A percentile compares a stretch with the other conserved stretches of the same genome.
Conservation (phyloP, 2,888 invertebrate species). For the Trichogramma evanescens region DNA sequence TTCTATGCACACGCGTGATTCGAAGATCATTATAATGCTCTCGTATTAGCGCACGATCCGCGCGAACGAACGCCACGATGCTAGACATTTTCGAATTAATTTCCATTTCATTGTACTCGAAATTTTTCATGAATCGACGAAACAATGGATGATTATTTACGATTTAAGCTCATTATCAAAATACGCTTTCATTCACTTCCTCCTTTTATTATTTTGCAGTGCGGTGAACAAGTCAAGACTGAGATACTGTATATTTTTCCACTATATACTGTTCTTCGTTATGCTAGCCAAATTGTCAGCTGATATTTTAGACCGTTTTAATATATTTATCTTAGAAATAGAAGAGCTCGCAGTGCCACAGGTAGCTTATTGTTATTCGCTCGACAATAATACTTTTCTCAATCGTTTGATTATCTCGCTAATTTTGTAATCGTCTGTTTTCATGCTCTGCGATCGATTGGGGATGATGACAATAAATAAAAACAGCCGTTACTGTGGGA, state of each 20-base stretch:
- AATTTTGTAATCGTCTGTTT: too few relatives aligned
- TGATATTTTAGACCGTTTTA: conserved; percentile 84
- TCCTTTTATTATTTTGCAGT: conserved; percentile 57
- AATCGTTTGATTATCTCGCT: background rate
- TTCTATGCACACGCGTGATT: too few relatives aligned
- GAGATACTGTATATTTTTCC: conserved; percentile 90
- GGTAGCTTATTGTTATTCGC: conserved; percentile 40
- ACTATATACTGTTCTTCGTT: conserved; percentile 79
- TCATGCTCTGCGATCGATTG: too few relatives aligned
- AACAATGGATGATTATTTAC: conserved; percentile 4
- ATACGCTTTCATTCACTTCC: conserved; percentile 7
- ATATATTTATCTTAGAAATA: conserved; percentile 88
- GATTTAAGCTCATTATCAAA: background rate
- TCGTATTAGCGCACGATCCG: too few relatives aligned
- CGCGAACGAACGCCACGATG: too few relatives aligned
- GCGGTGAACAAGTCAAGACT: conserved; percentile 92
- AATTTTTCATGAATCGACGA: too few relatives aligned
- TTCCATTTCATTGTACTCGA: too few relatives aligned
- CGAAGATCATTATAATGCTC: too few relatives aligned
- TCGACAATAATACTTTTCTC: conserved; percentile 2
- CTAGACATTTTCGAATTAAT: too few relatives aligned
- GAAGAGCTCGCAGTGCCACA: conserved; percentile 88
- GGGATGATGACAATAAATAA: background rate
- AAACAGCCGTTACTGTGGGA: conserved; percentile 82
- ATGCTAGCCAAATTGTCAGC: conserved; percentile 89